phyloP scores from a whole-genome alignment of 1,140 invertebrate species.

The Mya arenaria region DNA sequence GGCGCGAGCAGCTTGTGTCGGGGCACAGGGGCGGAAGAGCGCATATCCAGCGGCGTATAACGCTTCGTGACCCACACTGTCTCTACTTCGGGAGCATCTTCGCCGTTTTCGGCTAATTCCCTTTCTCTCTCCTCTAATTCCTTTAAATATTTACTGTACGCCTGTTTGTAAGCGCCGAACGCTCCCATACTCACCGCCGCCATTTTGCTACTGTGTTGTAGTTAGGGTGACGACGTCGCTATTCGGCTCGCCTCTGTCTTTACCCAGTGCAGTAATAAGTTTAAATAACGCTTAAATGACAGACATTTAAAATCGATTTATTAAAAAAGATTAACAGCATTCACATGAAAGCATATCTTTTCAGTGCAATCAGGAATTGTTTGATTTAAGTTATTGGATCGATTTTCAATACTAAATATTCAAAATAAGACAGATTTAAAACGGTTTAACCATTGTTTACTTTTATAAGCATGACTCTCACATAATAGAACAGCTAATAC shows the following conservation, averaged over 20 bases:
- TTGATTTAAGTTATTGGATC: too few species aligned
- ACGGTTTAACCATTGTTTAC: too few species aligned
- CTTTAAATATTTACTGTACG: slow-evolving; percentile 67
- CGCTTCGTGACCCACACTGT: slow-evolving; percentile 76
- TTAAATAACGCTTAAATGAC: background rate
- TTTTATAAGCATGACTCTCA: too few species aligned
- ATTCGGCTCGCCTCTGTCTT: background rate
- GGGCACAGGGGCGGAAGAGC: slow-evolving; percentile 74
- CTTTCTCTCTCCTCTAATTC: slow-evolving; percentile 61
- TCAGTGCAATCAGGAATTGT: too few species aligned
- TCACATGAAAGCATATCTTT: too few species aligned
- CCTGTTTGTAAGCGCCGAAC: slow-evolving; percentile 71
- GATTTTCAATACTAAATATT: too few species aligned
- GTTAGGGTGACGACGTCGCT: slow-evolving; percentile 40
- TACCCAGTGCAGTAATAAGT: slow-evolving; percentile 22
- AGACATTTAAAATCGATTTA: slow-evolving; percentile 34
- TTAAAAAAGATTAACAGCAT: background rate
- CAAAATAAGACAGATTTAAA: too few species aligned
- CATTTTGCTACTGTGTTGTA: slow-evolving; percentile 66
- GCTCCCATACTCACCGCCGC: slow-evolving; percentile 72
- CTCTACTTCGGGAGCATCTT: slow-evolving; percentile 49
- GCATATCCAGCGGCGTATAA: slow-evolving; percentile 74
- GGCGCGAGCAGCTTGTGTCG: slow-evolving; percentile 71
- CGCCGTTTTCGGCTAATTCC: slow-evolving; percentile 34
- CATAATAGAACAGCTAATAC: too few species aligned